Evolutionary conservation across 2,113 vertebrate genomes (phyloP).

Genomic region (Ursus arctos): DNA sequence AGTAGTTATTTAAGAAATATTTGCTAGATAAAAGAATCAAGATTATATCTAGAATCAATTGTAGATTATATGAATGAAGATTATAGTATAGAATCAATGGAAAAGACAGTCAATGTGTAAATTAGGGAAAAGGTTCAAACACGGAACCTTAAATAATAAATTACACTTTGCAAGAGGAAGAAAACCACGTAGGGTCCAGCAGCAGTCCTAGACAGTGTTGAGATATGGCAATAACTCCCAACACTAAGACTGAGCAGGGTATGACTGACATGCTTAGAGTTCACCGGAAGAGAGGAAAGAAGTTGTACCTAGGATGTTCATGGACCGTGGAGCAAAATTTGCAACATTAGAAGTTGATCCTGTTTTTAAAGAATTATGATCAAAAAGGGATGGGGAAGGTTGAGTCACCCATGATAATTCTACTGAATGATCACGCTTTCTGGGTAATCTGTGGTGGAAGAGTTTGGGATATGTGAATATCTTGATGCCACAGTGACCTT

Average conservation of each 20-base stretch:
- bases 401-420: background rate
- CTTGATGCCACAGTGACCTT: background rate
- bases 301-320: background rate
- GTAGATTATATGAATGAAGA: background rate
- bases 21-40: background rate
- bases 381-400: background rate
- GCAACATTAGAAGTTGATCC: background rate
- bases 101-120: background rate
- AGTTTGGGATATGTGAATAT: background rate
- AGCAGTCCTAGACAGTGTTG: background rate
- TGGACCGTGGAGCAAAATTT: background rate
- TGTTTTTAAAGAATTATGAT: background rate
- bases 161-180: background rate
- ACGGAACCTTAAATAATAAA: conserved; percentile 1
- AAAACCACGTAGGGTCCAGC: background rate
- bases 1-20: background rate
- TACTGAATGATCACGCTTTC: background rate
- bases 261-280: conserved; percentile 1
- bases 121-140: conserved; percentile 1
- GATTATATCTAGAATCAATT: background rate
- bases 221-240: background rate
- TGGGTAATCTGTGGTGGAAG: background rate
- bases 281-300: background rate
- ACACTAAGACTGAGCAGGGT: background rate
- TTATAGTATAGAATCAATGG: background rate